Evolutionary conservation across 92 coral and sea anemone species (phyloP).

Genomic region (Epizoanthus fatuus): DNA sequence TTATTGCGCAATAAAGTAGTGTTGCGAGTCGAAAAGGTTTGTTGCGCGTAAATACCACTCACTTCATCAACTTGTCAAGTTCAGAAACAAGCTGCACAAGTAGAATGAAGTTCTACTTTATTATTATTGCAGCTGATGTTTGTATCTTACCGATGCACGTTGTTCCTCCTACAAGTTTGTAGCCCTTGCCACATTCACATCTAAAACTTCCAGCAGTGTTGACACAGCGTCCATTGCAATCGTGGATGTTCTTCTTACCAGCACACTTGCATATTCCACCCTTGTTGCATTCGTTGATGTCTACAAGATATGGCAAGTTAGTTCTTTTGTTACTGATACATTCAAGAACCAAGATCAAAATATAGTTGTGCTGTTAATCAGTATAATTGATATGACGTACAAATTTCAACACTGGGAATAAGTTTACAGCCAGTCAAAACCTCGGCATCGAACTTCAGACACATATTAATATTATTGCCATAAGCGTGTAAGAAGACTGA

Average conservation of each 20-base stretch:
- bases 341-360: background rate
- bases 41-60: background rate
- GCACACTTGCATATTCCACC: conserved; percentile 15
- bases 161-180: background rate
- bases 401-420: too few relatives aligned
- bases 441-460: too few relatives aligned
- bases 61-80: background rate
- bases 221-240: conserved; percentile 10
- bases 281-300: background rate
- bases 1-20: too few relatives aligned
- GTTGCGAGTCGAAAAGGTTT: too few relatives aligned
- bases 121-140: background rate
- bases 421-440: too few relatives aligned
- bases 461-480: too few relatives aligned
- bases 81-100: background rate
- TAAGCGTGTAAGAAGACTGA: too few relatives aligned
- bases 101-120: background rate
- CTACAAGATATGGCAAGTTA: background rate
- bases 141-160: conserved; percentile 6
- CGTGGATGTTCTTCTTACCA: background rate
- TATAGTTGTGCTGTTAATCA: background rate
- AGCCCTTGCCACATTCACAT: conserved; percentile 17
- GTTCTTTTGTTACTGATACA: too few relatives aligned
- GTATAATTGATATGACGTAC: background rate
- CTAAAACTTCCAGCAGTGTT: conserved; percentile 3